phyloP scores from a whole-genome alignment of 2,888 invertebrate species.

The Dexiosoma caninum region DNA sequence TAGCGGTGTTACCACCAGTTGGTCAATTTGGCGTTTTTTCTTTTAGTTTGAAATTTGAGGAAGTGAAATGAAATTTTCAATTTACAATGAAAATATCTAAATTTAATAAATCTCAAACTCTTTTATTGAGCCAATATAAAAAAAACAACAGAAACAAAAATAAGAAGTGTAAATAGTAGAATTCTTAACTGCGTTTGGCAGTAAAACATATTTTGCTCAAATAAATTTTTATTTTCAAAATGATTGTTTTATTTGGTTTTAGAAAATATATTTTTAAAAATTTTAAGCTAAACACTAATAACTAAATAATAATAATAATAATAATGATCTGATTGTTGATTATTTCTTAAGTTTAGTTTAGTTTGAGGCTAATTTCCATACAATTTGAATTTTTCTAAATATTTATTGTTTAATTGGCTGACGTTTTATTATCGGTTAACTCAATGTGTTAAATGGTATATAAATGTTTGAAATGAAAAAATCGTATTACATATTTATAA shows the following conservation, averaged over 20 bases:
- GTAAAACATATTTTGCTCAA: constrained; percentile 60
- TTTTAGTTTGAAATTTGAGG: no score
- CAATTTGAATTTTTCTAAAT: constrained; percentile 25
- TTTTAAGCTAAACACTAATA: constrained; percentile 19
- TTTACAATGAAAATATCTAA: no score
- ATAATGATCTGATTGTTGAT: constrained; percentile 72
- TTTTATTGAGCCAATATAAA: neutral
- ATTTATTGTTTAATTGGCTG: constrained; percentile 31
- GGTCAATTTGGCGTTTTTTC: no score
- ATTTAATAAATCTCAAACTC: neutral
- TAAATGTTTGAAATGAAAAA: neutral
- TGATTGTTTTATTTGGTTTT: constrained; percentile 20
- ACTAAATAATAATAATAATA: constrained; percentile 32
- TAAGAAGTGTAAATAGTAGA: constrained; percentile 54
- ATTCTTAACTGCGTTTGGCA: constrained; percentile 51
- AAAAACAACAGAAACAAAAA: neutral
- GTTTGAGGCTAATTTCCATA: constrained; percentile 75
- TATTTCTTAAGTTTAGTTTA: constrained; percentile 78
- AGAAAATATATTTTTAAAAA: constrained; percentile 49
- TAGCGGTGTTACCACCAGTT: neutral
- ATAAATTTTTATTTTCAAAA: constrained; percentile 24
- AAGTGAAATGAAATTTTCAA: no score
- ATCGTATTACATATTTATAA: neutral
- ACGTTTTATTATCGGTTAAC: neutral
- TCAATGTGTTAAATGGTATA: neutral